Base-by-base conservation (phyloP, 92 coral and sea anemone species). In the Epizoanthus scotinus region DNA sequence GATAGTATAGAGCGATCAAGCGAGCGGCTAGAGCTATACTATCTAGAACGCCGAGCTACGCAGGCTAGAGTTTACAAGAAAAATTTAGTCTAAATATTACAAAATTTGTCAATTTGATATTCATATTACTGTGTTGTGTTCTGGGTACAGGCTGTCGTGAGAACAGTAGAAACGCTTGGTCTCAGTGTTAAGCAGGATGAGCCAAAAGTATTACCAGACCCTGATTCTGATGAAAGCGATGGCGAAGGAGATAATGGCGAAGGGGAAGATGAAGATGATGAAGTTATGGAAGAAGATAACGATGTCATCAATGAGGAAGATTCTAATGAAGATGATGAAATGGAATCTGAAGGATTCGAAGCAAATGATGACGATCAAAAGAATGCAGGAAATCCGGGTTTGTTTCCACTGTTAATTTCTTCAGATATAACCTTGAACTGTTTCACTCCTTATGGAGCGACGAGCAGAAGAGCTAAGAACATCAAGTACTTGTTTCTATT, bases 111-210 rank as follows among this genome's bases (percentile, higher is more conserved):
- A n/a, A n/a, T 0, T 47, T 47, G 14, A 8, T 8, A 13, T 47
- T 47, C 52, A 47, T 47, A 47, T 9, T 47, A 47, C 26, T 40
- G 0, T 31, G 6, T 57, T 2, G 27, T 15, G 40, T 40, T 59
- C 27, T 47, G 14, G 52, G 14, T 25, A 2, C 57, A 75, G 81
- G 69, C 38, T 14, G 67, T 75, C 57, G 21, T 59, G 6, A 75
- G 81, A 75, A 59, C 81, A 20, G 56, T 75, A 5, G 56, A 59
- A 27, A 75, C 67, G 0, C 59, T 75, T 36, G 81, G 81, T 24
- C 81, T 75, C 59, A 27, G 31, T 1, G 40, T 75, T 59, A 59
- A 47, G 47, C 59, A 24, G 42, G 36, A 75, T 31, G 27, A n/a
- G 0, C 24, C 55, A 58, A 38, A 58, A 59, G 47, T 25, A 15